Percentiles rank a stretch among this genome's conserved stretches.
phyloP scores from a whole-genome alignment of 2,113 vertebrate genomes.

The Cairina moschata region DNA sequence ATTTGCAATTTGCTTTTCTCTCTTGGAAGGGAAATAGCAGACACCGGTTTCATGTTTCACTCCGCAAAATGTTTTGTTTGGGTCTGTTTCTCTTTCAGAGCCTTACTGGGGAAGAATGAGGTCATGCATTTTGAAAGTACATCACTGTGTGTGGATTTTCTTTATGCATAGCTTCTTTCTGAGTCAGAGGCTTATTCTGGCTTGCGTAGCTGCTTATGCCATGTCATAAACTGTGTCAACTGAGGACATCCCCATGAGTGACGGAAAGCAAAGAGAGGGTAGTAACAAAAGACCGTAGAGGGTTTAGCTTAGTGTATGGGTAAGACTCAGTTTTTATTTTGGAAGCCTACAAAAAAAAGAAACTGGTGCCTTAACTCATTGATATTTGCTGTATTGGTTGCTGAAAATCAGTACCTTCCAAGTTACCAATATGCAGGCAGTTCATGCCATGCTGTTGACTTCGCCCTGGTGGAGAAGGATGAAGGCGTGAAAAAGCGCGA shows the following conservation, averaged over 20 bases:
- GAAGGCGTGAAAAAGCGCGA: background rate
- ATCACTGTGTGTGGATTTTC: conserved; percentile 58
- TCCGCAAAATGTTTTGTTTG: conserved; percentile 23
- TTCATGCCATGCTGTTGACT: background rate
- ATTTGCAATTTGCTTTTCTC: background rate
- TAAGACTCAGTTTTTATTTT: background rate
- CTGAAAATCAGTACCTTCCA: conserved; percentile 10
- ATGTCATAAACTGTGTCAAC: conserved; percentile 54
- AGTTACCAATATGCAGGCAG: background rate
- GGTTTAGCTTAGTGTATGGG: background rate
- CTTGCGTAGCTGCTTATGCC: conserved; percentile 25
- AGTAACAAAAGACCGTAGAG: background rate
- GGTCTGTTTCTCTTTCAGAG: conserved; percentile 49
- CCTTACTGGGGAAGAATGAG: conserved; percentile 44
- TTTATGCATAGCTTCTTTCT: conserved; percentile 48
- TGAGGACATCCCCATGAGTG: conserved; percentile 45
- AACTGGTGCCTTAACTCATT: background rate
- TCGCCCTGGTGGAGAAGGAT: background rate
- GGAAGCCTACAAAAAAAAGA: background rate
- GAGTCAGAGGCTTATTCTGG: conserved; percentile 60
- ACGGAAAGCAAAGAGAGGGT: background rate
- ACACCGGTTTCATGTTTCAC: background rate
- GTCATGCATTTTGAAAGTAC: conserved; percentile 55
- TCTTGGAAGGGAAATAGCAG: background rate
- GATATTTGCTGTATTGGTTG: background rate